Percentiles rank a stretch among this genome's conserved stretches.
phyloP scores from a whole-genome alignment of 2,888 invertebrate species.

The Ditylenchus weischeri region DNA sequence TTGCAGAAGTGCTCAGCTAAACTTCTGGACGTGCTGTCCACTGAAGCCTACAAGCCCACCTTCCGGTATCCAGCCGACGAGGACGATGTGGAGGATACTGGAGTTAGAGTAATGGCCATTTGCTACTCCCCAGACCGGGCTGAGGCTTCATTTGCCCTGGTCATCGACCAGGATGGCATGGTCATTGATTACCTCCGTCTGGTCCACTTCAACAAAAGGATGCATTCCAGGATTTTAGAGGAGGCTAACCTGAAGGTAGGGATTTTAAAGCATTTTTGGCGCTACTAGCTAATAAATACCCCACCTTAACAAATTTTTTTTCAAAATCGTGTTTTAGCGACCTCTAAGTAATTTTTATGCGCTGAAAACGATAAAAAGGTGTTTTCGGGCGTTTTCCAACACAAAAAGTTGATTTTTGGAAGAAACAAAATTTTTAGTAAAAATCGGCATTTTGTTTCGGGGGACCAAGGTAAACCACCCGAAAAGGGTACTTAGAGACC shows the following conservation, averaged over 20 bases:
- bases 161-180: conserved; percentile 81
- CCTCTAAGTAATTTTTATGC: too few relatives aligned
- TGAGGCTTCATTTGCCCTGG: conserved; percentile 66
- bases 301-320: too few relatives aligned
- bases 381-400: too few relatives aligned
- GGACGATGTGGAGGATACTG: conserved; percentile 66
- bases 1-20: conserved; percentile 30
- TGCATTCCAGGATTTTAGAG: conserved; percentile 18
- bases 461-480: too few relatives aligned
- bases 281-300: too few relatives aligned
- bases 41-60: conserved; percentile 34
- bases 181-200: conserved; percentile 84
- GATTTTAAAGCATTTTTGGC: background rate
- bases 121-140: conserved; percentile 66
- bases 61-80: conserved; percentile 30
- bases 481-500: too few relatives aligned
- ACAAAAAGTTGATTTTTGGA: background rate
- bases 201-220: conserved; percentile 74
- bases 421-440: too few relatives aligned
- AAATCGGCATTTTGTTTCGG: too few relatives aligned
- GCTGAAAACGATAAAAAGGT: too few relatives aligned
- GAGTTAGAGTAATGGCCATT: conserved; percentile 80
- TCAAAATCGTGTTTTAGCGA: too few relatives aligned
- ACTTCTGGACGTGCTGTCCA: conserved; percentile 29
- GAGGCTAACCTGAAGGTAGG: conserved; percentile 37